Base-by-base conservation (phyloP, 2,797 vertebrate genomes). In the Furcifer pardalis region DNA sequence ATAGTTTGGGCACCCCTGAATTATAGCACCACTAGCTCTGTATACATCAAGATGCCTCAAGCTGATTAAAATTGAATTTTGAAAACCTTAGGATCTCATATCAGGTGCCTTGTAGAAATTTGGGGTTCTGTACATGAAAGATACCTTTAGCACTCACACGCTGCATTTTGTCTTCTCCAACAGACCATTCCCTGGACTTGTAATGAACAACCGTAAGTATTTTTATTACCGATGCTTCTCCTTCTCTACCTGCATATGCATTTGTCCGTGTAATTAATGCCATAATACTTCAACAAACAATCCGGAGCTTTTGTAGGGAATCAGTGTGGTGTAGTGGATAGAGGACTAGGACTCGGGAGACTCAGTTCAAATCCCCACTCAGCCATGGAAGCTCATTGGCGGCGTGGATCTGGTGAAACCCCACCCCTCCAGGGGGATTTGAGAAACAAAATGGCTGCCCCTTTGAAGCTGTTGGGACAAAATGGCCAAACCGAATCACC, bases 171-270 rank as follows among this genome's bases (percentile, higher is more conserved):
- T 52, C 6, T 77, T 81, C 27, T 27, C 87, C 88, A 65, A 1
- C 88, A 97, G 96, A 77, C 96, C 96, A 0, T 96, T 97, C 92
- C 96, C 96, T 85, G 96, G 96, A 90, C 95, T 96, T 49, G 95
- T 96, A 91, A 95, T 96, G 83, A 97, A 96, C 83, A 94, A 94
- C 87, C 91, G 96, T 97, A 92, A 96, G 96, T 97, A 95, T 91
- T 90, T 49, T 79, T 42, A 7, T 69, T 79, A 52, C 35, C 5
- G 1, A 15, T 44, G 35, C 37, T 42, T n/a, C 19, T 27, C 2
- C 7, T n/a, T 46, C 21, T 30, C 5, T 59, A 56, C 25, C 32
- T 71, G 46, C 3, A 10, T 63, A 10, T 63, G 60, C 10, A 8
- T 30, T 27, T n/a, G 62, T 8, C 44, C 25, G 56, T 63, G 37